Percentiles rank a stretch among this genome's conserved stretches.
Conservation (phyloP, 2,888 invertebrate genomes). For the Sinelater perroti region DNA sequence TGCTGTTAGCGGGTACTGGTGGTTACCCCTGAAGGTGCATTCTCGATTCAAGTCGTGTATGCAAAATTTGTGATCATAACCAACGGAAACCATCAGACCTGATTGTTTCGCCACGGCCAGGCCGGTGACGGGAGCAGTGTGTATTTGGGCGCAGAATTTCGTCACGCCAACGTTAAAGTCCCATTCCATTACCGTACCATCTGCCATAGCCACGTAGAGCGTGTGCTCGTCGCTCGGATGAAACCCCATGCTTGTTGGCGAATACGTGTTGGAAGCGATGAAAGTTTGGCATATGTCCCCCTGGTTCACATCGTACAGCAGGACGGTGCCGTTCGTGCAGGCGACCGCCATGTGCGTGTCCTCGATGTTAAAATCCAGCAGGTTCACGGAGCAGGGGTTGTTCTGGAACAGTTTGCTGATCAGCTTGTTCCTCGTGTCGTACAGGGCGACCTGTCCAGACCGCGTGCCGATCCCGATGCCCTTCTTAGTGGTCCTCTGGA, state of each 20-base stretch:
- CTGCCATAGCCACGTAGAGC: constrained; percentile 47
- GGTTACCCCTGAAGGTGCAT: constrained; percentile 49
- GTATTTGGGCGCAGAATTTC: constrained; percentile 43
- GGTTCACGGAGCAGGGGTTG: constrained; percentile 42
- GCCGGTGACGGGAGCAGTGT: constrained; percentile 47
- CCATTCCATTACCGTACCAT: constrained; percentile 49
- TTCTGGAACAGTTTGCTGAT: constrained; percentile 46
- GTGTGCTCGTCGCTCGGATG: constrained; percentile 46
- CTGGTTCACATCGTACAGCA: constrained; percentile 41
- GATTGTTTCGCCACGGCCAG: constrained; percentile 46
- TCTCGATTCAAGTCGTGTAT: constrained; percentile 46
- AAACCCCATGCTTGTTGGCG: constrained; percentile 42
- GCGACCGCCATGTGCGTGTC: constrained; percentile 49
- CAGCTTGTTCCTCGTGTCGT: constrained; percentile 53
- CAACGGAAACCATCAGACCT: constrained; percentile 49
- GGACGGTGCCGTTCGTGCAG: constrained; percentile 34
- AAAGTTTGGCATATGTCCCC: constrained; percentile 33
- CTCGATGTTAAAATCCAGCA: constrained; percentile 48
- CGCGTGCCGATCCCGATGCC: constrained; percentile 51
- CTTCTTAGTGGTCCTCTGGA: constrained; percentile 53
- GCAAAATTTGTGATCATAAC: constrained; percentile 52
- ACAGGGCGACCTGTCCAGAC: constrained; percentile 51
- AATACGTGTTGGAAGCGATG: constrained; percentile 24
- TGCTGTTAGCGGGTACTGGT: constrained; percentile 49
- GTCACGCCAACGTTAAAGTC: constrained; percentile 43